Conservation (phyloP, 2,888 invertebrate genomes). For the Oegoconia quadripuncta region DNA sequence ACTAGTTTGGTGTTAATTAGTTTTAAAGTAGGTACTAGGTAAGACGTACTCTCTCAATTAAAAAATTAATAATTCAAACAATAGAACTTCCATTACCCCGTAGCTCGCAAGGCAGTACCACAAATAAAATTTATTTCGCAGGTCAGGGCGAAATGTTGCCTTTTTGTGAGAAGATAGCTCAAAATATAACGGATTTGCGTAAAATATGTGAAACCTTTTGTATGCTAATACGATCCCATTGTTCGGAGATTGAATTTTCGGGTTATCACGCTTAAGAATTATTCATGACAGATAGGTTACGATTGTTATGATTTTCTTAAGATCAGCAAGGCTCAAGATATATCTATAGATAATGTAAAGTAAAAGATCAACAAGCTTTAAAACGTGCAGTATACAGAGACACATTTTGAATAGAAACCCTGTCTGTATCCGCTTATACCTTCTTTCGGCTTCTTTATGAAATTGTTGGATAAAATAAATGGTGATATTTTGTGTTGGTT, state of each 20-base stretch:
- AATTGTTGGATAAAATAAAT: no score
- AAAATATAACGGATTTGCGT: slow-evolving; percentile 76
- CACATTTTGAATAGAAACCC: no score
- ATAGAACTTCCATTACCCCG: slow-evolving; percentile 34
- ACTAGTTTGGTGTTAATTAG: no score
- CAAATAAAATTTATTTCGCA: slow-evolving; percentile 60
- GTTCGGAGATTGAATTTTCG: slow-evolving; percentile 77
- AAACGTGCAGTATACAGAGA: no score
- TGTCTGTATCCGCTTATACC: no score
- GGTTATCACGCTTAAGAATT: slow-evolving; percentile 72
- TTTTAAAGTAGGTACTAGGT: no score
- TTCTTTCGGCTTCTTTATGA: no score
- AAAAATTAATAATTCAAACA: slow-evolving; percentile 39
- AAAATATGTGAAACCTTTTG: slow-evolving; percentile 78
- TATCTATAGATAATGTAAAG: neutral
- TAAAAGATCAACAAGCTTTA: no score
- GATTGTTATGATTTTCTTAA: slow-evolving; percentile 50
- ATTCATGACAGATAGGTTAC: slow-evolving; percentile 68
- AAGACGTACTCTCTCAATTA: slow-evolving; percentile 27
- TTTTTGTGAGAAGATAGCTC: slow-evolving; percentile 70
- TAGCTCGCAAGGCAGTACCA: slow-evolving; percentile 33
- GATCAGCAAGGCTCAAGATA: slow-evolving; percentile 21
- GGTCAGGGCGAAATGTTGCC: slow-evolving; percentile 62
- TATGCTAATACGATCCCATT: slow-evolving; percentile 77
- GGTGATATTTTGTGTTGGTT: no score